Conservation (phyloP, 35 echinoderm and acorn worm genomes). For the Apostichopus parvimensis region DNA sequence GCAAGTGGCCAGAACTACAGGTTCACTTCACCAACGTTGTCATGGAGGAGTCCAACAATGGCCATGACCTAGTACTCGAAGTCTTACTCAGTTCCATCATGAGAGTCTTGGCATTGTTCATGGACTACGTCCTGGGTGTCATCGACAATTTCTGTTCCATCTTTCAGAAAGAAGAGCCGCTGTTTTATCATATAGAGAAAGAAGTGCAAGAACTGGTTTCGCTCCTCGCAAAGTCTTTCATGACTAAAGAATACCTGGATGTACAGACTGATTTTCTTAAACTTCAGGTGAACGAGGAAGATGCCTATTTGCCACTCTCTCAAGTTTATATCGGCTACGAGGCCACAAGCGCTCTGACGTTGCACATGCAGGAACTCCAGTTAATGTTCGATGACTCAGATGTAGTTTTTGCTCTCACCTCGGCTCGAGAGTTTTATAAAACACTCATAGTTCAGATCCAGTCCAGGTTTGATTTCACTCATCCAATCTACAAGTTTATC, state of each 20-base stretch:
- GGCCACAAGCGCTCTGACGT: background rate
- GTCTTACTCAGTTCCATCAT: slow-evolving; percentile 23
- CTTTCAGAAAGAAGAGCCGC: slow-evolving; percentile 5
- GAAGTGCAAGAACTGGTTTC: background rate
- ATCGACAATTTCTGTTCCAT: background rate
- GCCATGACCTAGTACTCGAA: slow-evolving; percentile 18
- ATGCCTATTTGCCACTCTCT: slow-evolving; percentile 1
- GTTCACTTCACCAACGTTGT: slow-evolving; percentile 28
- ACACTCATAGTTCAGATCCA: slow-evolving; percentile 30
- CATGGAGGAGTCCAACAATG: slow-evolving; percentile 12
- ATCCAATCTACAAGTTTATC: slow-evolving; percentile 22
- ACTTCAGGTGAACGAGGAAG: background rate
- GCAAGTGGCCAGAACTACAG: slow-evolving; percentile 9
- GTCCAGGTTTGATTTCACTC: slow-evolving; percentile 16
- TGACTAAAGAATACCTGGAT: slow-evolving; percentile 13
- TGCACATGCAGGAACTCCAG: slow-evolving; percentile 25
- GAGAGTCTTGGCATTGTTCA: slow-evolving; percentile 1
- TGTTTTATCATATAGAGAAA: slow-evolving; percentile 6
- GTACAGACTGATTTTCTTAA: background rate
- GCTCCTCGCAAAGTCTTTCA: slow-evolving; percentile 42
- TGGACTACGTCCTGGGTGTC: slow-evolving; percentile 17
- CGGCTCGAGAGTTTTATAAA: slow-evolving; percentile 40
- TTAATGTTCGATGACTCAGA: slow-evolving; percentile 26
- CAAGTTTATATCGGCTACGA: slow-evolving; percentile 27
- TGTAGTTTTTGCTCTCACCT: slow-evolving; percentile 18